phyloP scores from a whole-genome alignment of 92 coral and sea anemone species.

The Porites rus region DNA sequence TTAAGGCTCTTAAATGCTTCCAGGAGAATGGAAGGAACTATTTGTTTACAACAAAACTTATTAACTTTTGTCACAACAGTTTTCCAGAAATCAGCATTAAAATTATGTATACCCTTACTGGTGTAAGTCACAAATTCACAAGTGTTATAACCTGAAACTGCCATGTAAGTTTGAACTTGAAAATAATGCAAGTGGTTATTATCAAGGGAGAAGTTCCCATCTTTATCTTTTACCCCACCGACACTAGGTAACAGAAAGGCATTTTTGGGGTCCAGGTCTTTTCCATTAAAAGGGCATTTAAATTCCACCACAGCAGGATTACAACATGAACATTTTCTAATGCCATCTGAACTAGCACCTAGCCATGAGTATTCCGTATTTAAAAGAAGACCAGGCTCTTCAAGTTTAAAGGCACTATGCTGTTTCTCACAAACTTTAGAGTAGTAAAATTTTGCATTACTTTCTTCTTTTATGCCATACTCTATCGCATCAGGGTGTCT shows the following conservation, averaged over 20 bases:
- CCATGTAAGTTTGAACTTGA: slow-evolving; percentile 54
- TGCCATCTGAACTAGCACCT: slow-evolving; percentile 52
- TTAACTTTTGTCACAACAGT: slow-evolving; percentile 54
- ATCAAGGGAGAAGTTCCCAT: slow-evolving; percentile 38
- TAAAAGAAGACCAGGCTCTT: slow-evolving; percentile 65
- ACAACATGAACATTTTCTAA: slow-evolving; percentile 41
- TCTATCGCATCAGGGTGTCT: slow-evolving; percentile 44
- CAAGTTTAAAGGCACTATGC: slow-evolving; percentile 38
- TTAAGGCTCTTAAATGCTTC: slow-evolving; percentile 7
- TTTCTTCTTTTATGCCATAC: slow-evolving; percentile 65
- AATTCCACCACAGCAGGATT: slow-evolving; percentile 4
- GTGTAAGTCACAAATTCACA: slow-evolving; percentile 62
- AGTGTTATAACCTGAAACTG: slow-evolving; percentile 41
- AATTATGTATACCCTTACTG: slow-evolving; percentile 35
- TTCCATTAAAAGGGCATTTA: slow-evolving; percentile 39
- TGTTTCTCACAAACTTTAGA: slow-evolving; percentile 46
- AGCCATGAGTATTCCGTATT: slow-evolving; percentile 22
- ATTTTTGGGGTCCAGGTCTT: slow-evolving; percentile 47
- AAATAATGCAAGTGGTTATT: slow-evolving; percentile 26
- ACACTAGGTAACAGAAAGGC: slow-evolving; percentile 57
- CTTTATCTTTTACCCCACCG: slow-evolving; percentile 39
- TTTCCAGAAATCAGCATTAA: slow-evolving; percentile 56
- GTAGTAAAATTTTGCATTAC: slow-evolving; percentile 49
- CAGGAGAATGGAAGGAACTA: slow-evolving; percentile 38
- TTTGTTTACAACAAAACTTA: slow-evolving; percentile 38